phyloP scores from a whole-genome alignment of 1,140 invertebrate genomes.

The Paralvinella palmiformis region DNA sequence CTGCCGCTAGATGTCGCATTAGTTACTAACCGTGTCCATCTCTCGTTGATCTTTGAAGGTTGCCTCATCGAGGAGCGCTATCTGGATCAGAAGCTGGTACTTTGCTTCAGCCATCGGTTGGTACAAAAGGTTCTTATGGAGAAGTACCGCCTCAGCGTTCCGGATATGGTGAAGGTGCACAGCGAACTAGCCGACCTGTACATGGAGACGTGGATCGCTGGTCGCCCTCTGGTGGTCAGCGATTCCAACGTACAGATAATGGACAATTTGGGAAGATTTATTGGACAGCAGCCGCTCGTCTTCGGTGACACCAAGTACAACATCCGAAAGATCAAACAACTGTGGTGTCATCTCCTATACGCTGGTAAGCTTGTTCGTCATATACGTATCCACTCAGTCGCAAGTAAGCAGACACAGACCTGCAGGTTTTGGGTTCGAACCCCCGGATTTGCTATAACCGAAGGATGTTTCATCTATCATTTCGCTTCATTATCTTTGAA shows the following conservation, averaged over 20 bases:
- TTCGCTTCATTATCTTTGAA: background rate
- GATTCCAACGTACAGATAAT: conserved; percentile 18
- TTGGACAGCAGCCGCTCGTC: conserved; percentile 32
- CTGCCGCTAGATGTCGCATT: too few species aligned
- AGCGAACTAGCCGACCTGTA: conserved; percentile 28
- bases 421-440: too few species aligned
- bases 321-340: conserved; percentile 40
- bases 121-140: conserved; percentile 28
- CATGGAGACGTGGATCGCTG: conserved; percentile 28
- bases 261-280: conserved; percentile 18
- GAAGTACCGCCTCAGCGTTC: conserved; percentile 24
- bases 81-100: conserved; percentile 31
- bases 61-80: conserved; percentile 29
- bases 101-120: conserved; percentile 31
- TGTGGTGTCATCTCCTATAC: conserved; percentile 48
- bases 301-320: conserved; percentile 35
- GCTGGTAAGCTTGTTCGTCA: conserved; percentile 30
- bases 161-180: conserved; percentile 22
- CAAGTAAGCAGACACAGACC: too few species aligned
- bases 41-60: too few species aligned
- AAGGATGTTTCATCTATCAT: too few species aligned
- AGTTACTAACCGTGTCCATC: too few species aligned
- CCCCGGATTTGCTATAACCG: too few species aligned
- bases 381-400: too few species aligned
- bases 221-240: conserved; percentile 21